Evolutionary conservation across 2,113 vertebrate species (phyloP), one percentile per base, ranked within the genome.

Genomic region (Psittacara wagleri): DNA sequence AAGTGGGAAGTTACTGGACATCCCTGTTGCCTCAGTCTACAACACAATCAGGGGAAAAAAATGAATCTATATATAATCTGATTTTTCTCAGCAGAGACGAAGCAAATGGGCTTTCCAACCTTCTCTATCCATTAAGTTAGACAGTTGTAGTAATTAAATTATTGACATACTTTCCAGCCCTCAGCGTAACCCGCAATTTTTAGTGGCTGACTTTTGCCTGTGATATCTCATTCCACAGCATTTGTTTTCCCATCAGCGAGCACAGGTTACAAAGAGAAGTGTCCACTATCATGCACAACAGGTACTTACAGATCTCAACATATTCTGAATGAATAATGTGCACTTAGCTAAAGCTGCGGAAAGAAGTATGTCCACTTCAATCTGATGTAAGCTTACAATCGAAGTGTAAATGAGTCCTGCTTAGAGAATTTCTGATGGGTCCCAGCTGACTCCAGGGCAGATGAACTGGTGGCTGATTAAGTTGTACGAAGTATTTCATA

Each of bases 321-420:
- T 48, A 20, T 1, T 28, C 18, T 0, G 5, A 41, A 57, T 13
- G 28, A 49, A 44, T 0, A 10, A 64, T 0, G 0, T 10, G 74
- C 61, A 18, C 49, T n/a, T 66, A 52, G 76, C 67, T 61, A 11
- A 23, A 70, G 86, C 35, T 37, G 72, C 76, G 59, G 69, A 49
- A 62, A 62, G 73, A n/a, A 70, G 52, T 9, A 22, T 0, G 7
- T 33, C 11, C 48, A 11, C 43, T 80, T 78, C 2, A 19, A 62
- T 27, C 28, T 24, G 39, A 14, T 14, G 23, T 5, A 11, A 48
- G 16, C 52, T 55, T 27, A 41, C n/a, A 84, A 84, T 2, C 5
- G 0, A 49, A 61, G 22, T 17, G 68, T 17, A 31, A 73, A 51
- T 0, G 24, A 52, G 11, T 25, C 62, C 35, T 70, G 75, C 79